phyloP scores from a whole-genome alignment of 1,140 invertebrate genomes.

The Mercenaria mercenaria region DNA sequence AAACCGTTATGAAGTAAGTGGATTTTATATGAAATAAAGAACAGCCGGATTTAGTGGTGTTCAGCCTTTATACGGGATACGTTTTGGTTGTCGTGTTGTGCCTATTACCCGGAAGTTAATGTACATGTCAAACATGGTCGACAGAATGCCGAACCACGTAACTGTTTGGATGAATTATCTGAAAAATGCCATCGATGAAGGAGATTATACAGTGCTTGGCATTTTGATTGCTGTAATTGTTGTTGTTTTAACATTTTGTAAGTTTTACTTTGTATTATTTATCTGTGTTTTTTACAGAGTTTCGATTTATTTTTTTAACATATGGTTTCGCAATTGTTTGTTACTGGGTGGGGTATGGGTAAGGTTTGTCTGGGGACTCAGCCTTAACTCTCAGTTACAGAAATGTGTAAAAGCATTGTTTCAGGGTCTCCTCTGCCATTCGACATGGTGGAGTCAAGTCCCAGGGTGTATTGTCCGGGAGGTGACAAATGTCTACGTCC shows the following conservation, averaged over 20 bases:
- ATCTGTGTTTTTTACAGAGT: too few relatives aligned
- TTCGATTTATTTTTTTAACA: not conserved
- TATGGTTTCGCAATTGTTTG: not conserved
- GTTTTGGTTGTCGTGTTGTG: too few relatives aligned
- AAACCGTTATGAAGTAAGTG: too few relatives aligned
- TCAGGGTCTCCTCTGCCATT: too few relatives aligned
- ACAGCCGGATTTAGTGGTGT: too few relatives aligned
- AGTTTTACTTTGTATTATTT: constrained; percentile 1
- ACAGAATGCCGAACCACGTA: constrained; percentile 46
- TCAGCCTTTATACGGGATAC: too few relatives aligned
- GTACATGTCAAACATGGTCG: constrained; percentile 40
- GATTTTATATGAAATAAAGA: too few relatives aligned
- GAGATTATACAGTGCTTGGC: constrained; percentile 46
- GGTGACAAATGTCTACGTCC: too few relatives aligned
- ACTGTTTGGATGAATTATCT: constrained; percentile 59
- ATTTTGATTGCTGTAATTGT: constrained; percentile 12
- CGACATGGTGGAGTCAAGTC: too few relatives aligned
- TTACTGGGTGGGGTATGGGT: not conserved
- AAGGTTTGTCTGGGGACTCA: not conserved
- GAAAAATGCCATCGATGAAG: constrained; percentile 41
- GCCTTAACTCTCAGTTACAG: not conserved
- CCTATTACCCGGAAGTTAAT: constrained; percentile 27
- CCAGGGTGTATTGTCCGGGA: not conserved
- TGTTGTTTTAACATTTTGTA: constrained; percentile 44
- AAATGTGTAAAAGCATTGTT: not conserved